Evolutionary conservation across 1,140 invertebrate genomes (phyloP).

Genomic region (Drosophila auraria): DNA sequence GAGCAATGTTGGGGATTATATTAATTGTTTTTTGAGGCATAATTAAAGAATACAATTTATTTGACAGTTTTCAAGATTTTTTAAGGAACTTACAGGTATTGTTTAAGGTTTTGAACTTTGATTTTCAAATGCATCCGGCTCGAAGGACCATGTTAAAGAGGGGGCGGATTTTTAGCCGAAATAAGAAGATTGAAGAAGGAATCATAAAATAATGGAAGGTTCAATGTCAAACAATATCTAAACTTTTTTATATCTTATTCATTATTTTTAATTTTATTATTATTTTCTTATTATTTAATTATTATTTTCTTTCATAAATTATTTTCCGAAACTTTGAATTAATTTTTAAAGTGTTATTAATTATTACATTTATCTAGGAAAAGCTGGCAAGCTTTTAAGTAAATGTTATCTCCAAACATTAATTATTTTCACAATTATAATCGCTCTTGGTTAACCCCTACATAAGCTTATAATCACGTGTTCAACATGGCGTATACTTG

Average conservation of each 20-base stretch:
- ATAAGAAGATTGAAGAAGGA: too few relatives aligned
- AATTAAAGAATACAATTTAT: neutral
- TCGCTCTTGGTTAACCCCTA: neutral
- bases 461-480: conserved; percentile 4
- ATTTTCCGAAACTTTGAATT: neutral
- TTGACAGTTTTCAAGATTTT: neutral
- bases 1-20: neutral
- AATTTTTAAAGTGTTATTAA: neutral
- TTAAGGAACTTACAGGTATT: neutral
- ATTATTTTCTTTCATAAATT: neutral
- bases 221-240: too few relatives aligned
- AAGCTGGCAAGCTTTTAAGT: neutral
- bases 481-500: conserved; percentile 9
- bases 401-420: accelerated
- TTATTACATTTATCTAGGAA: neutral
- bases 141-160: too few relatives aligned
- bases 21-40: neutral
- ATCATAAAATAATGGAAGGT: too few relatives aligned
- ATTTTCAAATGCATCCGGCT: too few relatives aligned
- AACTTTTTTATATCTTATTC: too few relatives aligned
- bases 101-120: neutral
- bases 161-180: too few relatives aligned
- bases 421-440: neutral
- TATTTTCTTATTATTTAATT: neutral
- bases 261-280: neutral